Percentiles rank a stretch among this genome's conserved stretches.
Evolutionary conservation across 2,888 invertebrate genomes (phyloP).

Genomic region (Pherbina coryleti): DNA sequence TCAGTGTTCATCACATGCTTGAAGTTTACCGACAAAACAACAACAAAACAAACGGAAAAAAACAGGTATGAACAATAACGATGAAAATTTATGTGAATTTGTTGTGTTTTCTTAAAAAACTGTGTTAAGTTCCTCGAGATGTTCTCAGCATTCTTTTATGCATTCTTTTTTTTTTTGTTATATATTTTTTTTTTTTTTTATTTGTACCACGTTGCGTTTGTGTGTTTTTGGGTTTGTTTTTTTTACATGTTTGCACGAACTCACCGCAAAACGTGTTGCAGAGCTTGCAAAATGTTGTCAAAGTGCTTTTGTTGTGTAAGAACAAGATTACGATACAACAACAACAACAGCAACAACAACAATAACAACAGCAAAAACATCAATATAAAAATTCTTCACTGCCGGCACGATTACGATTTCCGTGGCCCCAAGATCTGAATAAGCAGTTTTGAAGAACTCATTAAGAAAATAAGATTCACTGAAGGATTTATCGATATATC

Average conservation of each 20-base stretch:
- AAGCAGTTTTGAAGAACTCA: too few species aligned
- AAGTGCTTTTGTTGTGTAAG: too few species aligned
- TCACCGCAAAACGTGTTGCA: conserved; percentile 24
- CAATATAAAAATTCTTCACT: too few species aligned
- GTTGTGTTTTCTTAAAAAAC: background rate
- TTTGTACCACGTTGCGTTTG: background rate
- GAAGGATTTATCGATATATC: too few species aligned
- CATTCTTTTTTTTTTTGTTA: background rate
- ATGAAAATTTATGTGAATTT: conserved; percentile 16
- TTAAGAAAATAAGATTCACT: too few species aligned
- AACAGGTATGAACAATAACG: too few species aligned
- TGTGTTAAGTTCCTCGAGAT: background rate
- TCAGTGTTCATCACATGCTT: too few species aligned
- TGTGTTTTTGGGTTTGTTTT: background rate
- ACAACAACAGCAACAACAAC: too few species aligned
- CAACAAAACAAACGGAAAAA: background rate
- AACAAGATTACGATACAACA: too few species aligned
- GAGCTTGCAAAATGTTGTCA: conserved; percentile 1
- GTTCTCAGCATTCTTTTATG: background rate
- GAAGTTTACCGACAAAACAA: conserved; percentile 6
- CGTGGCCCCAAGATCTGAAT: too few species aligned
- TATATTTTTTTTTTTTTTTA: conserved; percentile 2
- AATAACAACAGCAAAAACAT: too few species aligned
- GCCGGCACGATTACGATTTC: too few species aligned
- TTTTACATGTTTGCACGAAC: conserved; percentile 27